These are phyloP conservation scores for Alentia gelatinosa DNA, from an alignment of 2,888 invertebrate species.

Conservation along the genomic window DNA sequence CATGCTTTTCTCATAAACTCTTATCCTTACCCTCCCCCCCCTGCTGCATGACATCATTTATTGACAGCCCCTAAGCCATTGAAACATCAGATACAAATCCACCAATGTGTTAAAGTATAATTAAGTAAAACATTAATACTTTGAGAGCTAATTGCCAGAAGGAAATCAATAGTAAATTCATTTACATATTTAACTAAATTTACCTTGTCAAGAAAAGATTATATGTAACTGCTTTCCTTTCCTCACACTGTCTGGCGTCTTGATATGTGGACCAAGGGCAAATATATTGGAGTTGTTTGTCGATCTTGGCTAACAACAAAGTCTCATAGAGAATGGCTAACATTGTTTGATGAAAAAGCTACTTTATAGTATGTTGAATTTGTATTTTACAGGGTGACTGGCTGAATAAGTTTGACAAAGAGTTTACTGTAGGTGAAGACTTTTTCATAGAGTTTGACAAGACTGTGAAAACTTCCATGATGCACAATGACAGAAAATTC, in stretches of 20 bases:
- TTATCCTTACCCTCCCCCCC: too few species aligned
- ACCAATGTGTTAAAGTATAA: too few species aligned
- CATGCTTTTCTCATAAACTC: too few species aligned
- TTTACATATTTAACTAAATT: too few species aligned
- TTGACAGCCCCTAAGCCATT: too few species aligned
- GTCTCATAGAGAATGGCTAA: not conserved
- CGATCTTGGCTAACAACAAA: not conserved
- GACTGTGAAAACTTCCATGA: not conserved
- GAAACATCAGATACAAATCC: too few species aligned
- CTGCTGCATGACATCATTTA: too few species aligned
- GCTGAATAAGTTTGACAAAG: not conserved
- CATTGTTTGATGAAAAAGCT: not conserved
- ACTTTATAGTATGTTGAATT: not conserved
- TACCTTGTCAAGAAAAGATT: too few species aligned
- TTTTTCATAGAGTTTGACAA: not conserved
- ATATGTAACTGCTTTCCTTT: not conserved
- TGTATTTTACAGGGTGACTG: constrained; percentile 21
- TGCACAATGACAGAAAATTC: not conserved
- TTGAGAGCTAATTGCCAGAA: too few species aligned
- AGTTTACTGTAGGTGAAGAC: not conserved
- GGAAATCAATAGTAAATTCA: too few species aligned
- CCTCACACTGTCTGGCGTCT: not conserved
- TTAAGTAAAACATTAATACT: too few species aligned
- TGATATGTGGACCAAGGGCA: not conserved
- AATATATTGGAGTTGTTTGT: not conserved